A percentile compares a stretch with the other conserved stretches of the same genome.
These are phyloP conservation scores for Oceanodroma tethys DNA, from an alignment of 2,113 vertebrate species.

Conservation along the genomic window DNA sequence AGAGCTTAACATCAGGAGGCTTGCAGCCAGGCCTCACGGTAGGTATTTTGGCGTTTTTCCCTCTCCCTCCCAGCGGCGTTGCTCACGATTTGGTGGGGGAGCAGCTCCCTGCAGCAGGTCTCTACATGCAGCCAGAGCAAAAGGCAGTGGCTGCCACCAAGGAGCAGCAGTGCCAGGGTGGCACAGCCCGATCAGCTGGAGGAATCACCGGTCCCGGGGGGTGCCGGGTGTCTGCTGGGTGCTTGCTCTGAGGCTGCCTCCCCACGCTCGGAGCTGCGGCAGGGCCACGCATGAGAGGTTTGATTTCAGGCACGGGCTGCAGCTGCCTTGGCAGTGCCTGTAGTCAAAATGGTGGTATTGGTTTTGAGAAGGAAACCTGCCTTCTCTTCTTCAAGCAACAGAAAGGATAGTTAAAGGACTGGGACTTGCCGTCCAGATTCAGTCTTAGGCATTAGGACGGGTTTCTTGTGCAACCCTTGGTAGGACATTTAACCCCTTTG, in stretches of 20 bases:
- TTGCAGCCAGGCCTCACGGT: background rate
- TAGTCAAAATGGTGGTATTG: background rate
- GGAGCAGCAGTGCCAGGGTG: background rate
- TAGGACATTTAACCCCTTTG: background rate
- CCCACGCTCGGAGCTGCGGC: rapidly evolving
- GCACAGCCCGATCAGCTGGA: background rate
- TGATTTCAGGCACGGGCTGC: background rate
- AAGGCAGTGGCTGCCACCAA: background rate
- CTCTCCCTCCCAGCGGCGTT: background rate
- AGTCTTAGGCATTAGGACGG: background rate
- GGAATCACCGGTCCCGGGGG: rapidly evolving
- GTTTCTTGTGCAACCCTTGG: background rate
- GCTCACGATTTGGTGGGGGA: background rate
- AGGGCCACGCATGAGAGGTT: rapidly evolving
- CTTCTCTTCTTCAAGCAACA: background rate
- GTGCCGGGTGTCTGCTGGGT: rapidly evolving
- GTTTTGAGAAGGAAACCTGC: background rate
- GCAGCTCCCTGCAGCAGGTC: background rate
- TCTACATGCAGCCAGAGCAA: rapidly evolving
- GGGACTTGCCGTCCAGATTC: background rate
- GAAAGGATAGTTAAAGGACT: background rate
- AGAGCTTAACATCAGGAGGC: background rate
- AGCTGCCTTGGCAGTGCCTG: background rate
- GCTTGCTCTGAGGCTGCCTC: background rate
- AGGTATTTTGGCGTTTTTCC: background rate